Conservation (phyloP, 1,140 invertebrate genomes). For the Gryon sp. region DNA sequence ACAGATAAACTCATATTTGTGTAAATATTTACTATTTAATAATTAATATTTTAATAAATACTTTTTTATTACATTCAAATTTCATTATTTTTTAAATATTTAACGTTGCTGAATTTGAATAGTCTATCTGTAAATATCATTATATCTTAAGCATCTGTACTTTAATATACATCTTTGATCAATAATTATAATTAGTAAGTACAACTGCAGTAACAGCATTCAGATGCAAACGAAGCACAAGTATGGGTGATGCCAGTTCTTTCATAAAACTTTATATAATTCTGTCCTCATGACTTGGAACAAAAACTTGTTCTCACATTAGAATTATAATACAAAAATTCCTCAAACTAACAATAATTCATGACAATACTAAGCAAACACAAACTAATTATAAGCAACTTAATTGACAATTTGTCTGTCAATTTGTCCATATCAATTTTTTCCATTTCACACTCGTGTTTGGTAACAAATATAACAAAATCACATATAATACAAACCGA, state of each 20-base stretch:
- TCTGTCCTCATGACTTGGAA: neutral
- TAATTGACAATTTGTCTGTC: neutral
- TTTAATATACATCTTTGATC: constrained; percentile 1
- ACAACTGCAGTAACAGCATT: constrained; percentile 18
- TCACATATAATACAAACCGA: constrained; percentile 29
- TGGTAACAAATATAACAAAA: constrained; percentile 6
- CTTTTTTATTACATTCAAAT: no score
- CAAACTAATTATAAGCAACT: constrained; percentile 22
- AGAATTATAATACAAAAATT: neutral
- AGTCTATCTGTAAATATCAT: neutral
- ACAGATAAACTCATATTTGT: no score
- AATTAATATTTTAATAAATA: no score
- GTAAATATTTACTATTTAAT: no score
- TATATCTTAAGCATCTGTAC: neutral
- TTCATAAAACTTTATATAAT: constrained; percentile 40
- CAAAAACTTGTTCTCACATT: neutral
- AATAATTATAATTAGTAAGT: constrained; percentile 23
- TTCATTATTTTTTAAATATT: no score
- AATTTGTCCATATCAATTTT: constrained; percentile 7
- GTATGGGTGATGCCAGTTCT: constrained; percentile 56
- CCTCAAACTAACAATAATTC: constrained; percentile 22
- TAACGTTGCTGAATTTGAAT: no score
- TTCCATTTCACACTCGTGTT: constrained; percentile 1
- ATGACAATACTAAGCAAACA: constrained; percentile 38
- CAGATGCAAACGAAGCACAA: constrained; percentile 45